Base-by-base conservation (phyloP, 2,797 vertebrate species). In the Sebastes iracundus region DNA sequence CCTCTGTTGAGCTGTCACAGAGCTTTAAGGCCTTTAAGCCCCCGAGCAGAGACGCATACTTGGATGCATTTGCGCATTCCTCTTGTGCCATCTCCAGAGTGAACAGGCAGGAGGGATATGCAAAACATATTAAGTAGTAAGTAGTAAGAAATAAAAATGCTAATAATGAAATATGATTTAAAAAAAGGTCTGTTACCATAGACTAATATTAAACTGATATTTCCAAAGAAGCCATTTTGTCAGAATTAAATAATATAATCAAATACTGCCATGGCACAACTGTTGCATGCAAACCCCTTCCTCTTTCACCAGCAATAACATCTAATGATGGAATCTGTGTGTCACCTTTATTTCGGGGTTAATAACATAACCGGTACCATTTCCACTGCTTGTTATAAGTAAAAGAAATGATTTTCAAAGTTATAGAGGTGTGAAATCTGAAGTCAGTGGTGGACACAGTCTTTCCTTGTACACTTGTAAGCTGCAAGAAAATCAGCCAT, bases 11-110 rank as follows among this genome's bases (percentile, higher is more conserved):
- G 87, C 91, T 91, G 86, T 89, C 88, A 79, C 75, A 79, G 79
- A 72, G 92, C 88, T 93, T 92, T 91, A 86, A 75, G 63, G 62
- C 75, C 63, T 76, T 85, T 93, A 94, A 94, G 86, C 92, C 66
- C 32, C 32, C 71, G 49, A n/a, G 74, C 81, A 73, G 75, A 87
- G 82, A 83, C 84, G 55, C 75, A 81, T 59, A 75, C 73, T 82
- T 32, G 53, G 56, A 75, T 22, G 67, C 72, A 72, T 68, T 76
- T 82, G 66, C 30, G 70, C 61, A 27, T 77, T 82, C 63, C 27
- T 67, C 22, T 14, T 77, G 14, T 73, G 68, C 18, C 52, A 71
- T 5, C 18, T 76, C 9, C 56, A 38, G 14, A 25, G 20, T 42
- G 22, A 30, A 32, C 30, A 32, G 12, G 11, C 38, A 61, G 1